Base-by-base conservation (phyloP, 2,888 invertebrate species). In the Nemotelus pantherinus region DNA sequence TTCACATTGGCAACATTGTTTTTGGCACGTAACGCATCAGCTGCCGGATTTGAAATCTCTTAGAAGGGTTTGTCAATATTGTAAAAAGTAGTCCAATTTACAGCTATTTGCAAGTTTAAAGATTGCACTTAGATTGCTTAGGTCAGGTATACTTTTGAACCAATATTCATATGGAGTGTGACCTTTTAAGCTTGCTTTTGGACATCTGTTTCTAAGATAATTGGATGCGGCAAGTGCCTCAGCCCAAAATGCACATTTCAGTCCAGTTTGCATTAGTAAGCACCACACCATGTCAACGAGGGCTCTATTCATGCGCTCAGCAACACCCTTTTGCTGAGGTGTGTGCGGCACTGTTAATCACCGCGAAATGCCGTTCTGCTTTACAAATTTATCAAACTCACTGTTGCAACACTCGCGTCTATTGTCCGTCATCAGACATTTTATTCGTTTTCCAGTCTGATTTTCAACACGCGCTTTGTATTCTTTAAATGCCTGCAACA, bases 161-260 rank as follows among this genome's bases (percentile, higher is more conserved):
- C 77, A 77, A 63, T 43, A 39, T 71, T 77, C 63, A 74, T 57
- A 72, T 25, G 77, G 77, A 5, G 82, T 83, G 68, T 80, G 77
- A 3, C 78, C 65, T 45, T 53, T 45, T 6, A 81, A 60, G 2
- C 63, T 39, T 76, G 79, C 81, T 50, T 80, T 81, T 72, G 81
- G 78, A 45, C 77, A 79, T 48, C 80, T 77, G 45, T 82, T 81
- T n/a, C 80, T 53, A 50, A 81, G 47, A 76, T 81, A 81, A 2
- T 74, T 79, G 9, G 81, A 79, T 41, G 80, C 81, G 3, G 76
- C 77, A 10, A 80, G 55, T n/a, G 80, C 81, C 41, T 81, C 81
- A 44, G 78, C 82, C 78, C 82, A 82, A 39, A 82, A 79, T n/a
- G 78, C 44, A n/a, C 10, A 2, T 6, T 5, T 41, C 4, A 58